Percentiles rank a stretch among this genome's conserved stretches.
Conservation (phyloP, 30 jellyfish, hydroid and myxozoan species). For the Turritopsis dohrnii region DNA sequence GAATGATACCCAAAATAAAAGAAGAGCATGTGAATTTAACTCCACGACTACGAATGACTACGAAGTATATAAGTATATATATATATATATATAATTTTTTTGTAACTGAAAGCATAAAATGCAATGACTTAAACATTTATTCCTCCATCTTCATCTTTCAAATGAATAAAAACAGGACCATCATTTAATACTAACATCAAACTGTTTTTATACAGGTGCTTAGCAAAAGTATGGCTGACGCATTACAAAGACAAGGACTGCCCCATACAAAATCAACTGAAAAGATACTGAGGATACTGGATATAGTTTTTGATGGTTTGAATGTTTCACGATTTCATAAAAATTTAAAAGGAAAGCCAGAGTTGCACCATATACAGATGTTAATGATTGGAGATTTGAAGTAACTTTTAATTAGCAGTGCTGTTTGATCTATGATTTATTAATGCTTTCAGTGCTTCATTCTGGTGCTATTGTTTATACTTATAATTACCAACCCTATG, state of each 20-base stretch:
- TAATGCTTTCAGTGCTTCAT: no score
- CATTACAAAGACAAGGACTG: background rate
- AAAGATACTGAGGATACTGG: background rate
- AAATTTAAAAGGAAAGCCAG: no score
- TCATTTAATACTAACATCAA: no score
- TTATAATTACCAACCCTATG: no score
- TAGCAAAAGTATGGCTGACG: conserved; percentile 6
- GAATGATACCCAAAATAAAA: background rate
- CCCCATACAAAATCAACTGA: background rate
- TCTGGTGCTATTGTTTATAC: no score
- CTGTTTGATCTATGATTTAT: no score
- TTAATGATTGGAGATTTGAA: no score
- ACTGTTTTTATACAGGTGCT: background rate
- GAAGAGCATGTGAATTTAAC: conserved; percentile 1
- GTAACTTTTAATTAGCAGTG: no score
- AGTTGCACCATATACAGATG: no score
- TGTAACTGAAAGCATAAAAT: background rate
- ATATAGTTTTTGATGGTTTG: conserved; percentile 8
- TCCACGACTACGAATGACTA: conserved; percentile 13
- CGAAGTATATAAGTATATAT: background rate
- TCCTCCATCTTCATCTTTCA: no score
- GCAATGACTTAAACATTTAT: no score
- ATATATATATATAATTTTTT: background rate
- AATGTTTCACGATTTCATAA: background rate
- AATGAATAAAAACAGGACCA: no score